Base-by-base conservation (phyloP, 2,888 invertebrate genomes). In the Hypomecis atomaria region DNA sequence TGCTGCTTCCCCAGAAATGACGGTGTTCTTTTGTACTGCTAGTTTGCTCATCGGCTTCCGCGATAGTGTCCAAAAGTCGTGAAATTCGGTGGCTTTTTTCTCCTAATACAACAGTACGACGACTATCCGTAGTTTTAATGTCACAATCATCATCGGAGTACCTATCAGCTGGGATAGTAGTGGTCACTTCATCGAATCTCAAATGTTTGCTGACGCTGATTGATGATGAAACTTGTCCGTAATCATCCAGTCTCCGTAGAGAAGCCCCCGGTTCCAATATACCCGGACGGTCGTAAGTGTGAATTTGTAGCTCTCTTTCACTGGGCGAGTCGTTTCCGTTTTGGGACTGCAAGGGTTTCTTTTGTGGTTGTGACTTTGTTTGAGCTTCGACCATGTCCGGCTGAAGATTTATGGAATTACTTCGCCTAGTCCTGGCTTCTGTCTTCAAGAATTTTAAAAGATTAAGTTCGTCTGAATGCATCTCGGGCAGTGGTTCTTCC, bases 121-220 rank as follows among this genome's bases (percentile, higher is more conserved):
- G 66, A 4, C 34, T 38, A 9, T 48, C 59, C 6, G 56, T 34
- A 10, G 37, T 58, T 36, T 49, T 38, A 13, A 6, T 65, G 7
- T 68, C 73, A 2, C 37, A 8, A 0, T 59, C 70, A 3, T 67
- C 66, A 11, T 59, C 67, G 11, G 69, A 71, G 10, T 73, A 62
- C 8, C 65, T 72, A 0, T 70, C 71, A 11, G 36, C 53, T 52
- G 81, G 78, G 64, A 86, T 86, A 13, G 75, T 77, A 4, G 73
- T 76, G 6, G 79, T 65, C n/a, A 71, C 74, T 61, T 87, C 85
- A 23, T 86, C 81, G 73, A 91, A 91, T 65, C 88, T 80, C 42
- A 90, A 76, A 45, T 77, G 83, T 62, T 85, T 88, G 52, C 47
- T 63, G 40, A 61, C 49, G 8, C 50, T 53, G 33, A 53, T 67